These are phyloP conservation scores for Tachycineta bicolor DNA, from an alignment of 2,113 vertebrate genomes.

Conservation along the genomic window DNA sequence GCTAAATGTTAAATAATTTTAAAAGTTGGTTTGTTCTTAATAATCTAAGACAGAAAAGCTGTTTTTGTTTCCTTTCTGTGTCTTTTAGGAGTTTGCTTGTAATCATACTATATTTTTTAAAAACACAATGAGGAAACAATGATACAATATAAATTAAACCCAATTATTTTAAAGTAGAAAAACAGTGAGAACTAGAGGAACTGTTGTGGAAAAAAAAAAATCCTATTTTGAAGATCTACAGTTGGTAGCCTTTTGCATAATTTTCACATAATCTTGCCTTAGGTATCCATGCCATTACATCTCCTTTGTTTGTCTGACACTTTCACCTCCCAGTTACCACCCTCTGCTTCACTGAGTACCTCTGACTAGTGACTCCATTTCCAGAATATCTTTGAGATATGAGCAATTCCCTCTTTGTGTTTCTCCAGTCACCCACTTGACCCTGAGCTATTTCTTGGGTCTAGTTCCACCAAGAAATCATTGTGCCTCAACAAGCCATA, in stretches of 20 bases:
- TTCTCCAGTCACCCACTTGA: conserved; percentile 46
- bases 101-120: neutral
- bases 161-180: neutral
- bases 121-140: neutral
- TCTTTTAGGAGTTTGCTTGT: neutral
- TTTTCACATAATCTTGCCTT: neutral
- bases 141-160: neutral
- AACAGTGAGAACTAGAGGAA: neutral
- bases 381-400: conserved; percentile 56
- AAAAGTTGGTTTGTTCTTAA: neutral
- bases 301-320: conserved; percentile 32
- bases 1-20: neutral
- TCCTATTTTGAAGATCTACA: neutral
- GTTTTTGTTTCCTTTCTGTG: neutral
- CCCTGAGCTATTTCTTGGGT: conserved; percentile 52
- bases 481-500: conserved; percentile 52
- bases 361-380: conserved; percentile 45
- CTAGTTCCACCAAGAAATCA: conserved; percentile 54
- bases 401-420: conserved; percentile 40
- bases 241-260: neutral
- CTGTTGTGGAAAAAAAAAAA: neutral
- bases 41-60: neutral
- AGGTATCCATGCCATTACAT: neutral
- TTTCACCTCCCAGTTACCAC: conserved; percentile 43
- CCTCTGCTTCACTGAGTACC: conserved; percentile 21